Evolutionary conservation across 2,888 invertebrate genomes (phyloP), one percentile per base, ranked within the genome.

Genomic region (Tipula lateralis): DNA sequence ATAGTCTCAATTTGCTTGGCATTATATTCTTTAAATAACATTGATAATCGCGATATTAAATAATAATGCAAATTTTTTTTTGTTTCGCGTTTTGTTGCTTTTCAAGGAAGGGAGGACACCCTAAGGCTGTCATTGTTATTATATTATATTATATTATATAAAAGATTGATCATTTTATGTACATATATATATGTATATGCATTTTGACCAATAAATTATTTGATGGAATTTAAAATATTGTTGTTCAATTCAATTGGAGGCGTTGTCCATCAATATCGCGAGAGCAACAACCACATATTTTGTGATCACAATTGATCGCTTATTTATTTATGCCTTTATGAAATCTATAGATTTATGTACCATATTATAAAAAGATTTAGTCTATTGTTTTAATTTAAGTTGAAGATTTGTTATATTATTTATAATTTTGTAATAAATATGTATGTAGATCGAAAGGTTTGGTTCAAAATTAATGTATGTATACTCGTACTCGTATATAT

Each of bases 201-300:
- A 82, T 82, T 82, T 82, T 82, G 82, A 82, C 82, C 82, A 82
- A 82, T 32, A 82, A 82, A 82, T 82, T 82, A 29, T 82, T 82
- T 82, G 30, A 82, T 82, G 82, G 82, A 82, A 82, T 82, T 82
- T 82, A 13, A 82, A 80, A 32, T 82, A n/a, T 81, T 81, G 29
- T 30, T 30, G n/a, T 82, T 82, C 82, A 82, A 82, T 82, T 82
- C 30, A 82, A 82, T 82, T 82, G 82, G 82, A 82, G 82, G 82
- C 82, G 82, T 82, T 82, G 82, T 82, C 82, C 82, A 82, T 82
- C 82, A 82, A 82, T 82, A 82, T 66, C 66, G 66, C 66, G 66
- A n/a, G 66, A 66, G 24, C 7, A 66, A 24, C 6, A 12, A 66
- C 24, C 66, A 19, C 66, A 66, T 66, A 66, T 66, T 66, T 66